Evolutionary conservation across 2,888 invertebrate genomes (phyloP).

Genomic region (Amaurobius ferox): DNA sequence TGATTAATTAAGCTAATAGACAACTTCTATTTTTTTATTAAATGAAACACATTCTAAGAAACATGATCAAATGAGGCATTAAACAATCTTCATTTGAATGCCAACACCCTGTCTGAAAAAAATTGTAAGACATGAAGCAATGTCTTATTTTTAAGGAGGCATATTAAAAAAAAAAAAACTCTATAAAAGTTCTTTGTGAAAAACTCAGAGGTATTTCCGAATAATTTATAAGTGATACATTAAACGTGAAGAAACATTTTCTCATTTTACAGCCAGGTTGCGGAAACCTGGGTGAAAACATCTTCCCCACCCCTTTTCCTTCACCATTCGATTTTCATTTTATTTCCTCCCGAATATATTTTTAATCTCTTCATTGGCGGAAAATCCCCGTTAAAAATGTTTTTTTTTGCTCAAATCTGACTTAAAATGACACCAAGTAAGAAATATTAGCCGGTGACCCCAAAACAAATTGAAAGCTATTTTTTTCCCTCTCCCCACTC

Average conservation of each 20-base stretch:
- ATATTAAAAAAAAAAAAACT: slow-evolving; percentile 56
- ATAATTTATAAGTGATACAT: slow-evolving; percentile 65
- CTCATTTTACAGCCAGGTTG: slow-evolving; percentile 39
- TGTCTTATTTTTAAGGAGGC: slow-evolving; percentile 28
- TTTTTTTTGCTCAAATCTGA: slow-evolving; percentile 49
- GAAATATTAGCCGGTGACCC: slow-evolving; percentile 67
- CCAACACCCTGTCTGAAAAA: slow-evolving; percentile 31
- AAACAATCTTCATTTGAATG: slow-evolving; percentile 65
- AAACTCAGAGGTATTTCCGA: slow-evolving; percentile 51
- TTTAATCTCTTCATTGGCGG: slow-evolving; percentile 26
- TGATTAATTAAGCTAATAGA: slow-evolving; percentile 70
- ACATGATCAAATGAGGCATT: slow-evolving; percentile 54
- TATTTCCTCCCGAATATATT: neutral
- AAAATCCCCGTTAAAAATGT: slow-evolving; percentile 32
- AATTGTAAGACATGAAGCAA: slow-evolving; percentile 32
- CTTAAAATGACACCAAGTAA: slow-evolving; percentile 54
- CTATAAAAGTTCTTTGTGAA: slow-evolving; percentile 28
- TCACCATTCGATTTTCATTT: slow-evolving; percentile 23
- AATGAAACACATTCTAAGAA: slow-evolving; percentile 51
- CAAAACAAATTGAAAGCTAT: slow-evolving; percentile 66
- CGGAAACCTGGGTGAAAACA: slow-evolving; percentile 31
- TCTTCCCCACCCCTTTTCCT: slow-evolving; percentile 4
- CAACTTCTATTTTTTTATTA: slow-evolving; percentile 60
- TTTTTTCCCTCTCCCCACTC: neutral
- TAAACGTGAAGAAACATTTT: slow-evolving; percentile 51